These are phyloP conservation scores for Sebastiscus tertius DNA, from an alignment of 2,797 vertebrate genomes.

Conservation along the genomic window DNA sequence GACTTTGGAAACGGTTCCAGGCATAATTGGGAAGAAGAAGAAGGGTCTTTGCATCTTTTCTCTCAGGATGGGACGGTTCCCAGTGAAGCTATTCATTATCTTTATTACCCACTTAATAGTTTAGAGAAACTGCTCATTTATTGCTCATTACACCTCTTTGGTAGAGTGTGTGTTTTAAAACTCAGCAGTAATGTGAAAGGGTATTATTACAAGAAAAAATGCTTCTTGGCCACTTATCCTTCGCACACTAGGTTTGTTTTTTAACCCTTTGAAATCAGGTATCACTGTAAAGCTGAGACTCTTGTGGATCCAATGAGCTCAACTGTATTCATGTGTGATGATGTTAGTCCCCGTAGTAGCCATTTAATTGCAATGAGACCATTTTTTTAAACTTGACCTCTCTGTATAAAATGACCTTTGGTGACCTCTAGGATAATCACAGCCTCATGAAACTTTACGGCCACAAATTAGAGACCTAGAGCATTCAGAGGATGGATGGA, in stretches of 20 bases:
- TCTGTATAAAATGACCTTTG: too few species aligned
- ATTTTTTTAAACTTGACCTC: too few species aligned
- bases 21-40: conserved; percentile 13
- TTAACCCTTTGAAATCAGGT: neutral
- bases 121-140: conserved; percentile 26
- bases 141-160: conserved; percentile 20
- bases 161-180: neutral
- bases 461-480: too few species aligned
- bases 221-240: too few species aligned
- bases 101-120: conserved; percentile 32
- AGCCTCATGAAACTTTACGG: too few species aligned
- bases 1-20: conserved; percentile 31
- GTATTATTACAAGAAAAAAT: neutral
- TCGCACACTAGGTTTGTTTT: neutral
- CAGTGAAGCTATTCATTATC: conserved; percentile 33
- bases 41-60: neutral
- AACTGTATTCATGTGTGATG: too few species aligned
- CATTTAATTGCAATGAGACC: too few species aligned
- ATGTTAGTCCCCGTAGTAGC: accelerated
- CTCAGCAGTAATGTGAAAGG: neutral
- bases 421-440: too few species aligned
- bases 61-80: neutral
- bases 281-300: accelerated
- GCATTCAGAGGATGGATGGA: too few species aligned
- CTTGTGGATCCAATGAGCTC: too few species aligned